Evolutionary conservation across 1,140 invertebrate species (phyloP).

Genomic region (Ephestia elutella): DNA sequence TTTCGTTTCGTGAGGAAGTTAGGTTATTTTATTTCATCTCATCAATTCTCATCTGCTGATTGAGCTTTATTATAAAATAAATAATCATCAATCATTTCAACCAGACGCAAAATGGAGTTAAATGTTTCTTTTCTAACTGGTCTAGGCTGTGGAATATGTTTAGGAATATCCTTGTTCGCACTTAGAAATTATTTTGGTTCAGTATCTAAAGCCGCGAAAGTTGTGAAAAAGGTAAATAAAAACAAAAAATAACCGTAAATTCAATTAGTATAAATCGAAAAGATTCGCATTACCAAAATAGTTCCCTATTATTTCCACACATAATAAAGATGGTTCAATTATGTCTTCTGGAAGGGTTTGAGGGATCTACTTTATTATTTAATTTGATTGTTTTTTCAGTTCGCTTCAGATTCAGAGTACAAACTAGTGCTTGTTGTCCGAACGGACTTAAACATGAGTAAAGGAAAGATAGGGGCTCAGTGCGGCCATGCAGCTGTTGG

Average conservation of each 20-base stretch:
- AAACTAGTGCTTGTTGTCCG: conserved; percentile 92
- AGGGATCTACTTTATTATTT: too few relatives aligned
- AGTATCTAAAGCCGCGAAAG: conserved; percentile 27
- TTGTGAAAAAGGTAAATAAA: conserved; percentile 38
- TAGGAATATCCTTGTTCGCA: conserved; percentile 53
- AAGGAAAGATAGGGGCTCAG: conserved; percentile 95
- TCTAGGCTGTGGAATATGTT: conserved; percentile 55
- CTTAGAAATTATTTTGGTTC: conserved; percentile 39
- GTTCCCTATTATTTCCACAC: too few relatives aligned
- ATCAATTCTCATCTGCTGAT: not conserved
- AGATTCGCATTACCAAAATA: too few relatives aligned
- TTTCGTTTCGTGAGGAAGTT: too few relatives aligned
- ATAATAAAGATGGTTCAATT: too few relatives aligned
- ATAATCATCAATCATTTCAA: conserved; percentile 27
- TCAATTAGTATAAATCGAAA: not conserved
- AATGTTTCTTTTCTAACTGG: conserved; percentile 52
- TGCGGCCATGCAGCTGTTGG: conserved; percentile 92
- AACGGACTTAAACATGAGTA: conserved; percentile 94
- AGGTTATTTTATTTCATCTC: not conserved
- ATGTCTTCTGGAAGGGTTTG: too few relatives aligned
- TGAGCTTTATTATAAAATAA: not conserved
- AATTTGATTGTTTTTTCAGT: conserved; percentile 36
- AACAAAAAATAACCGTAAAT: not conserved
- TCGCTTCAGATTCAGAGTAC: conserved; percentile 71
- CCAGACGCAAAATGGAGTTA: conserved; percentile 48